Evolutionary conservation across 2,113 vertebrate species (phyloP).

Genomic region (Oryzias celebensis): DNA sequence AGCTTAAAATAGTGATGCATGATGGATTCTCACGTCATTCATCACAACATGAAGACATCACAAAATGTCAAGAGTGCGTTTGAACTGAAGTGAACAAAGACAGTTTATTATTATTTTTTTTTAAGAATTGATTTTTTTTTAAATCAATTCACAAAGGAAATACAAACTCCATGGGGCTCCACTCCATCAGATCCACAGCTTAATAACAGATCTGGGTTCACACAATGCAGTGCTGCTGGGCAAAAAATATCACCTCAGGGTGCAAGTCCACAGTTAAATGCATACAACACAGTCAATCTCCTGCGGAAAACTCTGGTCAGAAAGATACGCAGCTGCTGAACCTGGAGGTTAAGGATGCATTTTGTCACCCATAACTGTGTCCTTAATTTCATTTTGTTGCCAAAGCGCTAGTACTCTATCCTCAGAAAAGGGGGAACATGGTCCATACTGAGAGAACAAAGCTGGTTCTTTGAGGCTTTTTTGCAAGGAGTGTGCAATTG

Average conservation of each 20-base stretch:
- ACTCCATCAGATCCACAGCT: constrained; percentile 51
- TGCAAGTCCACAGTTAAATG: constrained; percentile 25
- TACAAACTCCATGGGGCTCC: constrained; percentile 31
- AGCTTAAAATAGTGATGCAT: too few relatives aligned
- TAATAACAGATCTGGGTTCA: constrained; percentile 48
- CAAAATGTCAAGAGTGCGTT: neutral
- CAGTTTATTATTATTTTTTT: constrained; percentile 44
- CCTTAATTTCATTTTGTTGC: constrained; percentile 31
- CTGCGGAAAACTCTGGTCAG: constrained; percentile 38
- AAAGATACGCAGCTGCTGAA: constrained; percentile 28
- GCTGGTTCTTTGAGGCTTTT: constrained; percentile 54
- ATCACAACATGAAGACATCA: too few relatives aligned
- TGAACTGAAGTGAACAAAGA: constrained; percentile 26
- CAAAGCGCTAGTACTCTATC: constrained; percentile 28
- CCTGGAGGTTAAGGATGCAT: constrained; percentile 30
- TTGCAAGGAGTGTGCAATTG: constrained; percentile 69
- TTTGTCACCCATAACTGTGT: constrained; percentile 31
- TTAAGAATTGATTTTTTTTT: constrained; percentile 50
- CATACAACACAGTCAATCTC: constrained; percentile 42
- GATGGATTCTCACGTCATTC: too few relatives aligned
- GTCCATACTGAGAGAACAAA: constrained; percentile 34
- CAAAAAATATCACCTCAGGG: constrained; percentile 32
- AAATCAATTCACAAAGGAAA: constrained; percentile 40
- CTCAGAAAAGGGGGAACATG: constrained; percentile 30
- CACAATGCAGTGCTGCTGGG: constrained; percentile 24